Percentiles rank a stretch among this genome's conserved stretches.
Evolutionary conservation across 2,113 vertebrate species (phyloP).

Genomic region (Phycodurus eques): DNA sequence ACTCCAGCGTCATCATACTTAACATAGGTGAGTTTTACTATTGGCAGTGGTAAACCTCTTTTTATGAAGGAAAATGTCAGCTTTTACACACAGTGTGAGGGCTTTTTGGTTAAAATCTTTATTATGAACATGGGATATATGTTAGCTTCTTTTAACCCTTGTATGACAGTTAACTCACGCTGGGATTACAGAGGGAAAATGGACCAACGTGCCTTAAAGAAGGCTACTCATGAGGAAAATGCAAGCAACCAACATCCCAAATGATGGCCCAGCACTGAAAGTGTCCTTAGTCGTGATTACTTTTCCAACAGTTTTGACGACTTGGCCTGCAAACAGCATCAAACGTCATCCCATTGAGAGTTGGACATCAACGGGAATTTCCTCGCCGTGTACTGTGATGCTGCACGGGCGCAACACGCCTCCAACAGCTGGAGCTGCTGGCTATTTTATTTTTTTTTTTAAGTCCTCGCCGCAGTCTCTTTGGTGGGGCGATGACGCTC

Average conservation of each 20-base stretch:
- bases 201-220: no score
- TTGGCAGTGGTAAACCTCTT: no score
- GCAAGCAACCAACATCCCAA: constrained; percentile 67
- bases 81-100: no score
- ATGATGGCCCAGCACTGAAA: constrained; percentile 59
- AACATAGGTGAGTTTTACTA: no score
- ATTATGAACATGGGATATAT: no score
- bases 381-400: constrained; percentile 43
- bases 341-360: constrained; percentile 38
- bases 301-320: constrained; percentile 36
- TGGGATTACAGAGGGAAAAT: no score
- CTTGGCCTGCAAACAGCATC: constrained; percentile 62
- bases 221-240: no score
- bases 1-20: no score
- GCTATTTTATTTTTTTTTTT: constrained; percentile 13
- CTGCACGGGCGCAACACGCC: constrained; percentile 39
- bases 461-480: constrained; percentile 53
- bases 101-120: no score
- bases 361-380: constrained; percentile 46
- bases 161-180: no score
- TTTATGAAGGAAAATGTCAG: no score
- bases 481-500: constrained; percentile 40
- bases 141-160: no score
- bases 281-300: constrained; percentile 59
- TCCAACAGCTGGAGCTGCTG: constrained; percentile 44